Base-by-base conservation (phyloP, 1,140 invertebrate genomes). In the Amyelois transitella region DNA sequence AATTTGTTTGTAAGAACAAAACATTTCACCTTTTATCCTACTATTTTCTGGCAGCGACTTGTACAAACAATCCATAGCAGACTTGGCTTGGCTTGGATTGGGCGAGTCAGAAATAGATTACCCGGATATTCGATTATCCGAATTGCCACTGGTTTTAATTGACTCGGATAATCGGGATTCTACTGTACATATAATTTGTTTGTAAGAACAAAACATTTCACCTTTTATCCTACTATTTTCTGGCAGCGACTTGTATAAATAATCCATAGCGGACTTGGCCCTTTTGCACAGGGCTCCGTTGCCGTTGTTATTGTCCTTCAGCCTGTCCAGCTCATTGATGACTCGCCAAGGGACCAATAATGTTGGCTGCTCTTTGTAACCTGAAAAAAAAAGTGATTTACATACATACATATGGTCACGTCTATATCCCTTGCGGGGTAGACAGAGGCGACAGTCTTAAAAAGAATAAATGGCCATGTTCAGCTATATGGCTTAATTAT, bases 271-370 rank as follows among this genome's bases (percentile, higher is more conserved):
- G 0, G 72, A 60, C 14, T 67, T 75, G 0, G 84, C 84, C 3
- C 80, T 56, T 55, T 85, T 84, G 51, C 79, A 85, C 1, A 87
- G 53, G 0, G 73, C 71, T 5, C 79, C 79, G 32, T 77, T 82
- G 17, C 81, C 81, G 7, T 86, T 85, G 24, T 87, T 85, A 19
- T 80, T 84, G 56, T 87, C 84, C 21, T 87, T 87, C n/a, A 87
- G 53, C 3, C 75, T 60, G 50, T 87, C 84, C 52, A 87, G 22
- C 28, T 87, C 84, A n/a, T 78, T 85, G 38, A 87, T 78, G 0
- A 87, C 84, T 1, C 81, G 61, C 81, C 84, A 85, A 0, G 84
- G 84, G 1, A 87, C 76, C n/a, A 87, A 45, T 4, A 87, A 49
- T 1, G 68, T 85, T 6, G 84, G 84, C 43, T 77, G 73, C 49